These are phyloP conservation scores for Acanthosepion lycidas DNA, from an alignment of 2,888 invertebrate species.

Conservation along the genomic window DNA sequence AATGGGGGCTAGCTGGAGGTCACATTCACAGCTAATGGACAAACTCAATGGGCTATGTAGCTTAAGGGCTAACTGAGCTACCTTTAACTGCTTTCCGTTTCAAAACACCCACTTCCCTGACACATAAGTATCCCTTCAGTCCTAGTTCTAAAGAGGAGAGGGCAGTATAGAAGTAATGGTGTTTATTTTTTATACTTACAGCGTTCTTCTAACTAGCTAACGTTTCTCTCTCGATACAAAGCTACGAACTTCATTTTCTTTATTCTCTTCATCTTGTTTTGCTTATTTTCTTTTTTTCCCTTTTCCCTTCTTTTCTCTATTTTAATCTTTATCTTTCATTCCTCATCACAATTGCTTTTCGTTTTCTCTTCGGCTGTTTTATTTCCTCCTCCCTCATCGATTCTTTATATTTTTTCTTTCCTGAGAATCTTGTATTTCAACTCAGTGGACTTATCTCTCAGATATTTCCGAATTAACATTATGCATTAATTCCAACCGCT, in stretches of 20 bases:
- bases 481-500: neutral
- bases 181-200: neutral
- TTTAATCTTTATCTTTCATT: neutral
- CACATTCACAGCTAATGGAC: slow-evolving; percentile 33
- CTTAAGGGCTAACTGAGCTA: neutral
- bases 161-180: neutral
- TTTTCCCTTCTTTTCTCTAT: neutral
- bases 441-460: neutral
- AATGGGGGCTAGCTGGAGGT: slow-evolving; percentile 33
- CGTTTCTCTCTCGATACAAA: neutral
- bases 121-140: neutral
- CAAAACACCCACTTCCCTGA: neutral
- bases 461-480: neutral
- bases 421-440: neutral
- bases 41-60: slow-evolving; percentile 10
- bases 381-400: neutral
- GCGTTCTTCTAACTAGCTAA: neutral
- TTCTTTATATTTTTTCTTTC: neutral
- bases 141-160: neutral
- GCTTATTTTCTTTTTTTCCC: neutral
- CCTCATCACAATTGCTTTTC: neutral
- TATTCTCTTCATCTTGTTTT: neutral
- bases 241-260: neutral
- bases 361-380: neutral
- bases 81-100: slow-evolving; percentile 4